phyloP scores from a whole-genome alignment of 2,113 vertebrate genomes.

The Psilopsiagon aurifrons region DNA sequence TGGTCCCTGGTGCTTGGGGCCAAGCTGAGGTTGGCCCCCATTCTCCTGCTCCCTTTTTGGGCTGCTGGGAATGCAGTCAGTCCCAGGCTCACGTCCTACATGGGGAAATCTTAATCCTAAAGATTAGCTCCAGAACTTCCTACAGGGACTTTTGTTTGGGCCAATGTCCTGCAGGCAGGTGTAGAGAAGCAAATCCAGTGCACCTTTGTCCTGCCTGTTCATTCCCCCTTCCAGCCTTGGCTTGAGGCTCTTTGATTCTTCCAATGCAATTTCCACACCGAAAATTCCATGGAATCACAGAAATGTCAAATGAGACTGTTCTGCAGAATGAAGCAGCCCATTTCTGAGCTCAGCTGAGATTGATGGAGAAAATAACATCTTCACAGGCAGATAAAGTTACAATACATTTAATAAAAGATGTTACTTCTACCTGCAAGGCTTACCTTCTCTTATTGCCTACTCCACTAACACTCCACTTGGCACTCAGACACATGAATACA shows the following conservation, averaged over 20 bases:
- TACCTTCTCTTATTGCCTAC: not conserved
- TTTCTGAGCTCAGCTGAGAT: not conserved
- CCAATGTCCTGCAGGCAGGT: not conserved
- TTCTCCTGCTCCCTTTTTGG: not conserved
- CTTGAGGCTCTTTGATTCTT: not conserved
- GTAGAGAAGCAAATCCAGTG: not conserved
- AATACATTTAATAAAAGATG: not conserved
- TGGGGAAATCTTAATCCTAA: not conserved
- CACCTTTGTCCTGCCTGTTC: not conserved
- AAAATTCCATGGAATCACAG: not conserved
- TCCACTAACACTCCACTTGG: not conserved
- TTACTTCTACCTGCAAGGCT: not conserved
- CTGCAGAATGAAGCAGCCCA: not conserved
- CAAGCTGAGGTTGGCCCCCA: not conserved
- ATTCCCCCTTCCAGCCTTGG: not conserved
- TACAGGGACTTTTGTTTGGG: not conserved
- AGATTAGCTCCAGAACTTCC: not conserved
- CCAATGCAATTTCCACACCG: not conserved
- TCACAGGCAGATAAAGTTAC: not conserved
- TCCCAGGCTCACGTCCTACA: fast-evolving
- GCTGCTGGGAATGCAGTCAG: not conserved
- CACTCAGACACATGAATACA: not conserved
- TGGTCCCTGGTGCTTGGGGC: not conserved
- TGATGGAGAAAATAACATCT: not conserved
- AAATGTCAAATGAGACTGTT: not conserved